phyloP scores from a whole-genome alignment of 2,113 vertebrate species.

The Daubentonia madagascariensis region DNA sequence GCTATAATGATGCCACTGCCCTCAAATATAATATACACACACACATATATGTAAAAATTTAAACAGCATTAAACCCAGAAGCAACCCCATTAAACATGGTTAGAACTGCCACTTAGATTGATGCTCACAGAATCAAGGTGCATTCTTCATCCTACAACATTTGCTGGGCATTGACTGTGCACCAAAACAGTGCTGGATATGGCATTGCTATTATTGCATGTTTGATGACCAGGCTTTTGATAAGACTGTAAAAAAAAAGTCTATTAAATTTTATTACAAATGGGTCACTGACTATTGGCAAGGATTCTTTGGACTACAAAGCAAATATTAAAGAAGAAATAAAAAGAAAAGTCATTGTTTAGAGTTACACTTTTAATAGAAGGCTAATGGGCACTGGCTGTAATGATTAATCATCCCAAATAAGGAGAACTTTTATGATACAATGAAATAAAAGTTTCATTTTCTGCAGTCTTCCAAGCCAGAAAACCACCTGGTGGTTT shows the following conservation, averaged over 20 bases:
- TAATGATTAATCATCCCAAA: neutral
- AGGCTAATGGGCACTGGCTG: neutral
- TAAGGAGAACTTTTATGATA: neutral
- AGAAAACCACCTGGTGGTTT: neutral
- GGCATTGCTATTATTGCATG: neutral
- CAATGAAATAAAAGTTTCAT: neutral
- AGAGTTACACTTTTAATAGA: slow-evolving; percentile 4
- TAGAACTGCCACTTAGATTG: neutral
- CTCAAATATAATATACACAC: no score
- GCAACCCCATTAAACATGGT: neutral
- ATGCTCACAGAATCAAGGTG: neutral
- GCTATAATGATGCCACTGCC: no score
- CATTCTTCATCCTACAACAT: neutral
- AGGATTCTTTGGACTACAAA: neutral
- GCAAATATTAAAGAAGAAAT: slow-evolving; percentile 13
- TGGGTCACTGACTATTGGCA: neutral
- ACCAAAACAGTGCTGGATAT: neutral
- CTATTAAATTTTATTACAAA: neutral
- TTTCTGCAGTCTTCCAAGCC: neutral
- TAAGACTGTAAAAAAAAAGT: neutral
- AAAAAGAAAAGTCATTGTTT: neutral
- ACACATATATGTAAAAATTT: neutral
- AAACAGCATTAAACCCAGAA: neutral
- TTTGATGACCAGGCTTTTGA: neutral
- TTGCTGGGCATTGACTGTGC: neutral